phyloP scores from a whole-genome alignment of 2,113 vertebrate genomes.

The Rostratula benghalensis region DNA sequence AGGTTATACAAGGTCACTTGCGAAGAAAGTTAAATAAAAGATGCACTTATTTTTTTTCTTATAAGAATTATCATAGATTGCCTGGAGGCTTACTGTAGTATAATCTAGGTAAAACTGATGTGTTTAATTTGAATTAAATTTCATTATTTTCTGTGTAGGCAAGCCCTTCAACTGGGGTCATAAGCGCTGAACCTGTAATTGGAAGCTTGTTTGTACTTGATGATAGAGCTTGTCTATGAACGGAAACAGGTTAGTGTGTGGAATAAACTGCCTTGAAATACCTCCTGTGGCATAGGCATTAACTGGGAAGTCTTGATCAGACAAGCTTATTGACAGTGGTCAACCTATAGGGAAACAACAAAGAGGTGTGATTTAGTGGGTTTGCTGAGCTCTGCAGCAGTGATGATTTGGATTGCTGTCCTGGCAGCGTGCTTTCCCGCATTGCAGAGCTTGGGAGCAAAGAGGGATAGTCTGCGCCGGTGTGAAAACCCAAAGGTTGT shows the following conservation, averaged over 20 bases:
- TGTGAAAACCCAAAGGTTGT: background rate
- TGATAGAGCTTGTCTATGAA: background rate
- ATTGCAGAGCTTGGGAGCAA: background rate
- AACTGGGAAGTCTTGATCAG: background rate
- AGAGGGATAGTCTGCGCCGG: accelerated
- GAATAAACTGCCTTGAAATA: background rate
- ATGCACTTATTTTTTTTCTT: background rate
- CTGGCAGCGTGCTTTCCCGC: accelerated
- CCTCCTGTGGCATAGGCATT: accelerated
- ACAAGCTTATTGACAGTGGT: background rate
- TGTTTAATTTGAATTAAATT: conserved; percentile 17
- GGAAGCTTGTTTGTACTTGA: background rate
- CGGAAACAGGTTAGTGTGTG: background rate
- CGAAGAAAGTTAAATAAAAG: background rate
- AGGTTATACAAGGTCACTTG: background rate
- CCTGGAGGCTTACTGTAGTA: background rate
- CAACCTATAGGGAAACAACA: background rate
- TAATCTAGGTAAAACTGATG: background rate
- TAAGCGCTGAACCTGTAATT: background rate
- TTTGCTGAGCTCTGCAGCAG: background rate
- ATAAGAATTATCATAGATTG: background rate
- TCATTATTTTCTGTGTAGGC: background rate
- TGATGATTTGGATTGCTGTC: background rate
- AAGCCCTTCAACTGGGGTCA: background rate
- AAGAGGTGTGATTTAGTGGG: background rate